A percentile compares a stretch with the other conserved stretches of the same genome.
Evolutionary conservation across 2,888 invertebrate genomes (phyloP).

Genomic region (Ellobium chinense): DNA sequence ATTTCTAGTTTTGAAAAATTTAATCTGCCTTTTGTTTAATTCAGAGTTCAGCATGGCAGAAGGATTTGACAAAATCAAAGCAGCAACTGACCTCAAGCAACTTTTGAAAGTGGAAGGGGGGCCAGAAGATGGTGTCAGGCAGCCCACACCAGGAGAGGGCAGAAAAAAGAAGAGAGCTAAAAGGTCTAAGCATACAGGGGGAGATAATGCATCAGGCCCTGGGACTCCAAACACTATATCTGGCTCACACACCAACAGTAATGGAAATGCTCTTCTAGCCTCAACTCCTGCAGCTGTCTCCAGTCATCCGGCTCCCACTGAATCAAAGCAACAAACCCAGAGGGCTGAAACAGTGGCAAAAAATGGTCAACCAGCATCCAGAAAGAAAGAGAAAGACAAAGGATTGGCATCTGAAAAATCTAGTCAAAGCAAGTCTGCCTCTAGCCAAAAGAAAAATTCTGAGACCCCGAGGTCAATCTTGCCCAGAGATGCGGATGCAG

Average conservation of each 20-base stretch:
- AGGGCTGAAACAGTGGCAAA: background rate
- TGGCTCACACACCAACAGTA: background rate
- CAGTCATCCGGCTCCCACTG: background rate
- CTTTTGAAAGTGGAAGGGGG: conserved; percentile 5
- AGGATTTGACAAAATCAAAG: conserved; percentile 17
- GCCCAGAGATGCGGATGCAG: background rate
- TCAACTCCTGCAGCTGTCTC: background rate
- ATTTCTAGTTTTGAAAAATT: background rate
- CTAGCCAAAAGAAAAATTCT: background rate
- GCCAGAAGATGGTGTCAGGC: background rate
- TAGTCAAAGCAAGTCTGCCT: background rate
- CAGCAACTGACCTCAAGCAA: conserved; percentile 16
- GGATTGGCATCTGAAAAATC: background rate
- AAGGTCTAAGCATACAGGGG: background rate
- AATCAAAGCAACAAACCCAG: background rate
- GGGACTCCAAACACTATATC: background rate
- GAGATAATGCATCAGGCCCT: background rate
- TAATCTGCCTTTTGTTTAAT: background rate
- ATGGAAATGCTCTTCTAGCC: conserved; percentile 21
- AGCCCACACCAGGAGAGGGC: background rate
- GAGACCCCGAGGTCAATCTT: background rate
- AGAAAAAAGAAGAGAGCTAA: conserved; percentile 18
- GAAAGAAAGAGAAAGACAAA: background rate
- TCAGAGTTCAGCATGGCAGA: conserved; percentile 4
- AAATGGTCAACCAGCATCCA: background rate